These are phyloP conservation scores for Characodon lateralis DNA, from an alignment of 2,797 vertebrate species.

Conservation along the genomic window DNA sequence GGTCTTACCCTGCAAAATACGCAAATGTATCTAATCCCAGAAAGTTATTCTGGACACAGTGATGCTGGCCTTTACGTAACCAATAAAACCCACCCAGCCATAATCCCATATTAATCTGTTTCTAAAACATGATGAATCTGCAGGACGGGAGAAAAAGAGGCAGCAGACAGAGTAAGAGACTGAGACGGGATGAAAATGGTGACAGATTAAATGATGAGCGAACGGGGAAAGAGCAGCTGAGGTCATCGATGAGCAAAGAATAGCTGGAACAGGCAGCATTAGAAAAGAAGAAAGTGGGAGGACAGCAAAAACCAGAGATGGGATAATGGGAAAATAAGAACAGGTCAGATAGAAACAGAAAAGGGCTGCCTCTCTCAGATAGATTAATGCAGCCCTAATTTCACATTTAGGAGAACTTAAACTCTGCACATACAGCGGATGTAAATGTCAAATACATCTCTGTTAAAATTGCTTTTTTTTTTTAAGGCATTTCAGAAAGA, in stretches of 20 bases:
- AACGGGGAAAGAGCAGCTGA: slow-evolving; percentile 12
- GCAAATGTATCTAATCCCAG: slow-evolving; percentile 77
- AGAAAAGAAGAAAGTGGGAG: slow-evolving; percentile 11
- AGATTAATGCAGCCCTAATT: neutral
- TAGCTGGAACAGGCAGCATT: slow-evolving; percentile 17
- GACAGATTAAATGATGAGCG: slow-evolving; percentile 17
- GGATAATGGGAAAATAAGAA: slow-evolving; percentile 22
- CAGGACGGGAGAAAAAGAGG: slow-evolving; percentile 8
- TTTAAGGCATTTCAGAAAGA: too few species aligned
- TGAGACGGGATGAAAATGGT: slow-evolving; percentile 4
- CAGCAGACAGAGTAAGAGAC: neutral
- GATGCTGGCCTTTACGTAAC: slow-evolving; percentile 84
- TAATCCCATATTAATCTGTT: slow-evolving; percentile 79
- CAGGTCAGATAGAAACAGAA: slow-evolving; percentile 18
- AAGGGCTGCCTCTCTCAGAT: slow-evolving; percentile 14
- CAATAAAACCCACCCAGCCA: slow-evolving; percentile 63
- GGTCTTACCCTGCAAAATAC: slow-evolving; percentile 38
- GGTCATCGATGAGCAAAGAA: slow-evolving; percentile 18
- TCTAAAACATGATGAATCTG: slow-evolving; percentile 60
- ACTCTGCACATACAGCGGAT: neutral
- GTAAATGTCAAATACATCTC: neutral
- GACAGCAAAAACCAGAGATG: slow-evolving; percentile 5
- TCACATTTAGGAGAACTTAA: neutral
- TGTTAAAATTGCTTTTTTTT: neutral
- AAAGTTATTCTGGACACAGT: slow-evolving; percentile 76